Base-by-base conservation (phyloP, 2,113 vertebrate species). In the Gasterosteus aculeatus region DNA sequence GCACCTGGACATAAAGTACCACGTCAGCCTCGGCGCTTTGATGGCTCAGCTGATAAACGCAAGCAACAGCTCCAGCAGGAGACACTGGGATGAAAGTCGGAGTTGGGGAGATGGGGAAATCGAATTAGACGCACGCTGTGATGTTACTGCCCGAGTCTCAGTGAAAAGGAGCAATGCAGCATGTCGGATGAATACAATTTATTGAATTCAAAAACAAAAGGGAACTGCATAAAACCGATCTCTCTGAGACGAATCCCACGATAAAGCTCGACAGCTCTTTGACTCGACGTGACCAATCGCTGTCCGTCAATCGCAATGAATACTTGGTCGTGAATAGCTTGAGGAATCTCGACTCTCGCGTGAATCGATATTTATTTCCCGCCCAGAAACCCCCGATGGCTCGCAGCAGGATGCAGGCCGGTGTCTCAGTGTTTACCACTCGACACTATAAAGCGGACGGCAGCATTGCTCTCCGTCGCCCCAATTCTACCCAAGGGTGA, bases 401-500 rank as follows among this genome's bases (percentile, higher is more conserved):
- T 26, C 64, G 60, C 75, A 76, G 57, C 4, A 12, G 57, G 59
- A 74, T 62, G 15, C 69, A 71, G 63, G 56, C 33, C 61, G 72
- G 44, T 58, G 62, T 85, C 70, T 76, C 81, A 61, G 65, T 88
- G 86, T 92, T 91, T 88, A 90, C 86, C 91, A 84, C 72, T 53
- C 83, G 68, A 54, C 76, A 71, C 82, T 75, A 67, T 59, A 79
- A 75, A 87, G 79, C 65, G 56, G 75, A 79, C 73, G 72, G 56
- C 73, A 42, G 67, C 69, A 75, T 61, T 71, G 77, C 73, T 70
- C 82, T 72, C 58, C 2, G 58, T 81, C 71, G 85, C 82, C 79
- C 83, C 84, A 91, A 85, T 93, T 91, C 88, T 91, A 92, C 84
- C 89, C 90, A 91, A 90, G 90, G 91, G 90, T 93, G 93, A 93